Evolutionary conservation across 2,888 invertebrate genomes (phyloP).

Genomic region (Mongoloraphidia duomilia): DNA sequence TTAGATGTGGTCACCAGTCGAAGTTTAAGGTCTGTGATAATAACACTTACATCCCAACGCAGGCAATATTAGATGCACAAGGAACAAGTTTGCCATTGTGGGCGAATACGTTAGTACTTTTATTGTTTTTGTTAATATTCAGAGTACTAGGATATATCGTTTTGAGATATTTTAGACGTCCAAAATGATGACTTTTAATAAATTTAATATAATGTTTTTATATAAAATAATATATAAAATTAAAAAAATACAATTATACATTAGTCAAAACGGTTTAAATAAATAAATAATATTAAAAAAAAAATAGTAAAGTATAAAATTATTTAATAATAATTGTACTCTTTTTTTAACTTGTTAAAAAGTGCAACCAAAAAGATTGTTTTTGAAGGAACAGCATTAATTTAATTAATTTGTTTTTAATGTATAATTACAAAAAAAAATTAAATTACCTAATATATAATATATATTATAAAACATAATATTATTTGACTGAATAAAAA

Average conservation of each 20-base stretch:
- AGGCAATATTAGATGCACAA: slow-evolving; percentile 50
- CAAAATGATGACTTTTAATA: slow-evolving; percentile 34
- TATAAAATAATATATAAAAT: too few species aligned
- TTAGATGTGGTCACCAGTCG: slow-evolving; percentile 53
- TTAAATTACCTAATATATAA: too few species aligned
- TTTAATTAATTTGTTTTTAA: too few species aligned
- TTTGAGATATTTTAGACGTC: slow-evolving; percentile 51
- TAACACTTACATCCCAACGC: slow-evolving; percentile 45
- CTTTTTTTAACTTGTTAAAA: neutral
- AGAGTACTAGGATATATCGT: slow-evolving; percentile 58
- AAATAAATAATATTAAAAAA: neutral
- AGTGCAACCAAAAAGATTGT: neutral
- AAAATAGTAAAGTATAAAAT: neutral
- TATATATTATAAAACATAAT: too few species aligned
- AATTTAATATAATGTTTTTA: too few species aligned
- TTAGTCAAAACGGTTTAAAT: neutral
- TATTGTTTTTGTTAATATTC: slow-evolving; percentile 56
- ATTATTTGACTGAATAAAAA: too few species aligned
- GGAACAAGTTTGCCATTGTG: slow-evolving; percentile 51
- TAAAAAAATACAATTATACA: neutral
- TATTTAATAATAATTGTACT: neutral
- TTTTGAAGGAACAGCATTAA: too few species aligned
- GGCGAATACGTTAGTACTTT: slow-evolving; percentile 56
- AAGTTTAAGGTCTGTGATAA: slow-evolving; percentile 47
- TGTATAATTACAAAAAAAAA: too few species aligned